Percentiles rank a stretch among this genome's conserved stretches.
Conservation (phyloP, 2,888 invertebrate species). For the Athetis lepigone region DNA sequence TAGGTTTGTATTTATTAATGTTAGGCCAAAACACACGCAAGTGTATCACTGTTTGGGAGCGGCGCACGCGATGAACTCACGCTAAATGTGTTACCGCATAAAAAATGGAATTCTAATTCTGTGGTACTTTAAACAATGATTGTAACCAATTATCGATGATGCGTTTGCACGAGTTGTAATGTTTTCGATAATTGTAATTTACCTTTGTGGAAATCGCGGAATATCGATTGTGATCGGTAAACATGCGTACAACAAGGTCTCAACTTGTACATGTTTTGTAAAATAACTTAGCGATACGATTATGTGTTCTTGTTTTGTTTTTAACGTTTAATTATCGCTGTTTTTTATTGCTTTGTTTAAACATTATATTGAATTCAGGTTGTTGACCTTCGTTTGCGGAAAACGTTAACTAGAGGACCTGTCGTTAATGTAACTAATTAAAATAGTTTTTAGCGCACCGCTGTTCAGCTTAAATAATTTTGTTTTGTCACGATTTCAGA, state of each 20-base stretch:
- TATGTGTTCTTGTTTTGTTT: slow-evolving; percentile 38
- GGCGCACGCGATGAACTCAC: slow-evolving; percentile 58
- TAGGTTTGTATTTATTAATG: slow-evolving; percentile 48
- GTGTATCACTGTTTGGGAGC: slow-evolving; percentile 36
- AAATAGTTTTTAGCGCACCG: background rate
- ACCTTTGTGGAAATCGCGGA: slow-evolving; percentile 49
- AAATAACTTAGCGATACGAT: slow-evolving; percentile 25
- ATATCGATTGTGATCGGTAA: slow-evolving; percentile 39
- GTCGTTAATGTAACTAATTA: background rate
- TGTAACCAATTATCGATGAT: slow-evolving; percentile 45
- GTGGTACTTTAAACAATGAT: slow-evolving; percentile 40
- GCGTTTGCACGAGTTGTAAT: slow-evolving; percentile 28
- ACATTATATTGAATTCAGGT: slow-evolving; percentile 20
- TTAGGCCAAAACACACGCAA: slow-evolving; percentile 50
- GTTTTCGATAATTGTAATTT: slow-evolving; percentile 37
- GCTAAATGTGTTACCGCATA: slow-evolving; percentile 27
- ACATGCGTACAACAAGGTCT: slow-evolving; percentile 47
- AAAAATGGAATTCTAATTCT: slow-evolving; percentile 49
- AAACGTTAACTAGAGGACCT: slow-evolving; percentile 1
- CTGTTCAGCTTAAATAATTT: background rate
- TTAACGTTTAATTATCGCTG: slow-evolving; percentile 17
- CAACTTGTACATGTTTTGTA: slow-evolving; percentile 25
- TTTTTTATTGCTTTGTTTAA: slow-evolving; percentile 35
- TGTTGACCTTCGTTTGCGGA: slow-evolving; percentile 27
- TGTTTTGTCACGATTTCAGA: background rate